Base-by-base conservation (phyloP, 1,140 invertebrate species). In the Brachionus paranguensis region DNA sequence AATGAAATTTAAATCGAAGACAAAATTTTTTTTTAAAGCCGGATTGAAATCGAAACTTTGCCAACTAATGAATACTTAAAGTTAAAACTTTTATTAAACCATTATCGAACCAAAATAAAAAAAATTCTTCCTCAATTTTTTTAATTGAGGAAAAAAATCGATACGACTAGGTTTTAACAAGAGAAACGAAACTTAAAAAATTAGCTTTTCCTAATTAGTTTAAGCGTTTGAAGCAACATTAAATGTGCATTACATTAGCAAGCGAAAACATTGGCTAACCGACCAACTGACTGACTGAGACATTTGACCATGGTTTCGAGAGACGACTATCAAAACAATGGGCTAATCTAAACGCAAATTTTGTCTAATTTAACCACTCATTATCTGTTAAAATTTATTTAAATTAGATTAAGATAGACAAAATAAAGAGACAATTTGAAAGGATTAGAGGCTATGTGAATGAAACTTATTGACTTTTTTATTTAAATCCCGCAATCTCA, bases 361-460 rank as follows among this genome's bases (percentile, higher is more conserved):
- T 68, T 68, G 65, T 68, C 65, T 68, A 68, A 68, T 68, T 68
- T 68, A 33, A 41, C 33, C 33, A 68, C 65, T 68, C 65, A 68
- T 68, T 68, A 68, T 68, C 65, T 68, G 65, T 68, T 68, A 68
- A 33, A 68, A 29, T 41, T 68, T 68, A 68, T 68, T 68, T 68
- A 68, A 68, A 68, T 68, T 68, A 68, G 65, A 68, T 68, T 68
- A 33, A 68, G 65, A 60, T 60, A 60, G 53, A 60, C 53, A 68
- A 68, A 68, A 68, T 68, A 68, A 33, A 33, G 33, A 33, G 65
- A 68, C 27, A 68, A 33, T 68, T 68, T 29, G 27, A 33, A 33
- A 33, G 27, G 65, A 33, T 29, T 33, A 68, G 27, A 33, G 65
- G 29, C 27, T 68, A 14, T 33, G 33, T 33, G 33, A 68, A 68